Base-by-base conservation (phyloP, 1,140 invertebrate genomes). In the Lordiphosa mommai region DNA sequence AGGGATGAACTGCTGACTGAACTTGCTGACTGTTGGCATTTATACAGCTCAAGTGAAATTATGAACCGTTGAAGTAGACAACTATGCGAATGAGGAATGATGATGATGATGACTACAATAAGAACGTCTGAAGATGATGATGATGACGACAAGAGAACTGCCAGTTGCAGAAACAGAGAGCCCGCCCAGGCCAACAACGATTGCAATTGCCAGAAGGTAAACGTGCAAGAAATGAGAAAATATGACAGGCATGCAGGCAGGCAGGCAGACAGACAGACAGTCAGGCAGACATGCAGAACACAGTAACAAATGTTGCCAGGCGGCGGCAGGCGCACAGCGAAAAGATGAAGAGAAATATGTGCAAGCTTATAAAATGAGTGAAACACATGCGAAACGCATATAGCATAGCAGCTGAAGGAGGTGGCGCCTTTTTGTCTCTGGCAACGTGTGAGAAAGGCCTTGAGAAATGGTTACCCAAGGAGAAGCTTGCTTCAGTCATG, bases 151-250 rank as follows among this genome's bases (percentile, higher is more conserved):
- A 34, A 12, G 23, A 27, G 23, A 27, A 27, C 23, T 27, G 23
- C 23, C 6, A 27, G 5, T 14, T 27, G 14, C 12, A 38, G 40
- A 38, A 20, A 9, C 3, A 43, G 27, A 2, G 6, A 27, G 2
- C 10, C 4, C 2, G 8, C 13, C 13, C 5, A 17, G n/a, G 17
- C 20, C 38, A 20, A 12, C 40, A 17, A 40, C n/a, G 17, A 43
- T 53, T 71, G 72, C 77, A 72, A 82, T 82, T 82, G 76, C 77
- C 66, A 68, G 72, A 46, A 71, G 72, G 77, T 69, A 69, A 60
- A 72, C 68, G 72, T 72, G 72, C 68, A 69, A 69, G 68, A 84
- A 84, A 84, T 84, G 77, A 72, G 77, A 84, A 84, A 84, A 84
- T 84, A 84, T 84, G 80, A 72, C 77, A 65, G 36, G 40, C 77